These are phyloP conservation scores for Sycophila texana DNA, from an alignment of 2,888 invertebrate species.

Conservation along the genomic window DNA sequence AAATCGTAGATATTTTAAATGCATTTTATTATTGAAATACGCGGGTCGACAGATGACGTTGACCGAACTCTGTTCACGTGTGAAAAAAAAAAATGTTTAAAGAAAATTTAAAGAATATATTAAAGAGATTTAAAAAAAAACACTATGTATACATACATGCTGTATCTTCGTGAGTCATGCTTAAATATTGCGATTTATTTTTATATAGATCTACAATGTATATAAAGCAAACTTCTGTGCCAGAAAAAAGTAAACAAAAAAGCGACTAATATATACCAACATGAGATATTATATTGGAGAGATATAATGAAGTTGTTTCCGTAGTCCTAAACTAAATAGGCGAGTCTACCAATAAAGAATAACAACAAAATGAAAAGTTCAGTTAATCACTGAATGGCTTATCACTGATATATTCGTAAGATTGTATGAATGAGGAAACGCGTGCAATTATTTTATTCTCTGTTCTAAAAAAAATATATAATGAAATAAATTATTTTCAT, in stretches of 20 bases:
- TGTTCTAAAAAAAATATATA: constrained; percentile 48
- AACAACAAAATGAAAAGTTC: constrained; percentile 46
- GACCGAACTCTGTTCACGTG: constrained; percentile 34
- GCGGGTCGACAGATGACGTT: constrained; percentile 50
- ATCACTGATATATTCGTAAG: constrained; percentile 37
- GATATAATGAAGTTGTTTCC: constrained; percentile 59
- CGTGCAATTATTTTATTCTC: constrained; percentile 49
- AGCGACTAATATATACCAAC: constrained; percentile 49
- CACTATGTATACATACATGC: constrained; percentile 47
- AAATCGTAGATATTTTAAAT: constrained; percentile 46
- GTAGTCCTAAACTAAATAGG: constrained; percentile 41
- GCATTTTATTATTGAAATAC: constrained; percentile 44
- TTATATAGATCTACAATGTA: constrained; percentile 72
- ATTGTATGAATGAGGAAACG: constrained; percentile 30
- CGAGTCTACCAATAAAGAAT: constrained; percentile 18
- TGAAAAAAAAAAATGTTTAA: constrained; percentile 37
- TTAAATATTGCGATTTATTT: constrained; percentile 73
- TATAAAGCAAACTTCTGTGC: constrained; percentile 70
- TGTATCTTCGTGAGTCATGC: constrained; percentile 63
- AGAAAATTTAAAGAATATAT: constrained; percentile 47
- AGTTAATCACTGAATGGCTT: constrained; percentile 52
- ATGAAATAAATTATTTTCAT: constrained; percentile 56
- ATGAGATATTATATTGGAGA: constrained; percentile 51
- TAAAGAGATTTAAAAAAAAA: constrained; percentile 29
- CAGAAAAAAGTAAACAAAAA: constrained; percentile 65